Evolutionary conservation across 2,797 vertebrate species (phyloP).

Genomic region (Dermochelys coriacea): DNA sequence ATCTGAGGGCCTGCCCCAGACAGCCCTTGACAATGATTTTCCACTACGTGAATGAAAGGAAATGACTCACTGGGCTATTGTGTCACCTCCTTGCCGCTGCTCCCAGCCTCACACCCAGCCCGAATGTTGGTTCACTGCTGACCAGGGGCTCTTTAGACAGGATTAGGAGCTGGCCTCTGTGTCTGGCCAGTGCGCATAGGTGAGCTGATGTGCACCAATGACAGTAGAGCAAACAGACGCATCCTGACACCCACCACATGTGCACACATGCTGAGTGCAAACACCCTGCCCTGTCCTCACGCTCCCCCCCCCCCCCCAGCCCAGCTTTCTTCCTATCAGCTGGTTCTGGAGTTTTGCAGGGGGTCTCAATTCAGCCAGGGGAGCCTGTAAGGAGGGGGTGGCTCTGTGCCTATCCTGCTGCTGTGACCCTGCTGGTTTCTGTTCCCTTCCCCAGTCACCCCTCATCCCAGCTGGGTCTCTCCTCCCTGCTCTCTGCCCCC

Average conservation of each 20-base stretch:
- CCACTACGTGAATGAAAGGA: constrained; percentile 2
- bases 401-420: not conserved
- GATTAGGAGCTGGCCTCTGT: not conserved
- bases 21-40: not conserved
- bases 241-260: not conserved
- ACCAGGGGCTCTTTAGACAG: not conserved
- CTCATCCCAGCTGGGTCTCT: not conserved
- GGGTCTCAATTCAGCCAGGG: too few relatives aligned
- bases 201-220: not conserved
- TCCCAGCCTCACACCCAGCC: not conserved
- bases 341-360: too few relatives aligned
- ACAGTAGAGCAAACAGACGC: not conserved
- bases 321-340: not conserved
- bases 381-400: not conserved
- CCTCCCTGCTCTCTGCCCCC: not conserved
- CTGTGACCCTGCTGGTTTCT: not conserved
- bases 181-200: not conserved
- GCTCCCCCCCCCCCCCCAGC: not conserved
- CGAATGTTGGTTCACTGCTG: not conserved
- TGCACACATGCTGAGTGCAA: not conserved
- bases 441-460: not conserved
- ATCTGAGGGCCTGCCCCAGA: not conserved
- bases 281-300: not conserved
- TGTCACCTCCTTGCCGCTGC: not conserved
- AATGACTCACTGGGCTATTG: not conserved